phyloP scores from a whole-genome alignment of 1,140 invertebrate genomes.

The Apis florea region DNA sequence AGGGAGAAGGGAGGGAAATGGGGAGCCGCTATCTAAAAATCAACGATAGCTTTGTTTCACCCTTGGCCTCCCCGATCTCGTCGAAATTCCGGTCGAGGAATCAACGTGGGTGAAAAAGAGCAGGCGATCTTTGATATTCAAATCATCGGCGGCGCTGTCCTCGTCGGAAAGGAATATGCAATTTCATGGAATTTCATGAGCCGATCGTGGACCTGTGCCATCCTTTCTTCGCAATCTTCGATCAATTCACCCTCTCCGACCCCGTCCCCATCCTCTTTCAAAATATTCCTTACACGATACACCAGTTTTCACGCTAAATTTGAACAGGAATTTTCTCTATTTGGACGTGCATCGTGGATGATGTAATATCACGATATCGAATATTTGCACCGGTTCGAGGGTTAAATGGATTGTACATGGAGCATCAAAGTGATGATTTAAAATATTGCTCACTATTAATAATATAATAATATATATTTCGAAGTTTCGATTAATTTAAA shows the following conservation, averaged over 20 bases:
- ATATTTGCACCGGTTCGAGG: too few relatives aligned
- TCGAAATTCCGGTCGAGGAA: background rate
- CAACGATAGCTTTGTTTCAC: slow-evolving; percentile 7
- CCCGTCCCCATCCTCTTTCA: too few relatives aligned
- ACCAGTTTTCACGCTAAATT: too few relatives aligned
- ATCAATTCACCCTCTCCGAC: background rate
- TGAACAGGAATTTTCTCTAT: too few relatives aligned
- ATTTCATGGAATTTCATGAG: slow-evolving; percentile 27
- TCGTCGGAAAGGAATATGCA: slow-evolving; percentile 25
- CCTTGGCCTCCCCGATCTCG: background rate
- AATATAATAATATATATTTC: too few relatives aligned
- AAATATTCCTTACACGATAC: background rate
- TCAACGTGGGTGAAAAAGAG: slow-evolving; percentile 11
- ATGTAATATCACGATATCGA: too few relatives aligned
- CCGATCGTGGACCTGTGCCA: background rate
- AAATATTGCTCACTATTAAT: too few relatives aligned
- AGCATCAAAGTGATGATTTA: too few relatives aligned
- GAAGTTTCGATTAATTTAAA: too few relatives aligned
- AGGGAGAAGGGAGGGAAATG: background rate
- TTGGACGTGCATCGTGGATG: too few relatives aligned
- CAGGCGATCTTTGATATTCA: slow-evolving; percentile 33
- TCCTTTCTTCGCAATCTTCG: background rate
- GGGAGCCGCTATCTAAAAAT: background rate
- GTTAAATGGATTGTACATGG: too few relatives aligned
- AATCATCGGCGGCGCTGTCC: slow-evolving; percentile 11